These are phyloP conservation scores for Ichneumoninae sp. DNA, from an alignment of 2,888 invertebrate species.

Conservation along the genomic window DNA sequence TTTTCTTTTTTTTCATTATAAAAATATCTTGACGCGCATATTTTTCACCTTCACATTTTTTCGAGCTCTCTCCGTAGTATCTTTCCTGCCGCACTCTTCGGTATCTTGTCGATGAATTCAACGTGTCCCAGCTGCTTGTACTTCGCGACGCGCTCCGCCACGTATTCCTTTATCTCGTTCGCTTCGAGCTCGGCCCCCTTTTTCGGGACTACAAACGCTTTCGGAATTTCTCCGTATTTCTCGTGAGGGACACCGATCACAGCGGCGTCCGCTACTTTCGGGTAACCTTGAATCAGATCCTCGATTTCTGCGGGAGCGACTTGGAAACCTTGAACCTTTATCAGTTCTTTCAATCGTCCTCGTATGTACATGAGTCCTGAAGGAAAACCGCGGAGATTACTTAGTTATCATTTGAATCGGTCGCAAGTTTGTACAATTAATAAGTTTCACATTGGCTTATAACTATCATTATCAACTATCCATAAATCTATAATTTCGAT, in stretches of 20 bases:
- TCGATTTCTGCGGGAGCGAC: slow-evolving; percentile 95
- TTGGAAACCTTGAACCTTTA: slow-evolving; percentile 91
- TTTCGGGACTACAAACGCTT: slow-evolving; percentile 89
- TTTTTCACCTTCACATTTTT: slow-evolving; percentile 52
- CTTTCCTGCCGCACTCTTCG: slow-evolving; percentile 92
- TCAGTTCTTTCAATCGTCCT: slow-evolving; percentile 93
- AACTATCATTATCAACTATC: neutral
- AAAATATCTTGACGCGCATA: slow-evolving; percentile 44
- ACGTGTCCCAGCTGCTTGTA: slow-evolving; percentile 91
- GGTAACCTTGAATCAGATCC: slow-evolving; percentile 88
- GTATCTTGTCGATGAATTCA: slow-evolving; percentile 88
- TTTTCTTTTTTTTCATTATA: slow-evolving; percentile 74
- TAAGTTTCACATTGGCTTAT: neutral
- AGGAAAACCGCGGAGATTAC: neutral
- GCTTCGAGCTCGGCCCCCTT: slow-evolving; percentile 83
- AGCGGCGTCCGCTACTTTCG: slow-evolving; percentile 90
- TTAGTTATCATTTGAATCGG: slow-evolving; percentile 8
- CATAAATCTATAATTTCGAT: neutral
- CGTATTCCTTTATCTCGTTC: slow-evolving; percentile 87
- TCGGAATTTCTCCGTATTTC: slow-evolving; percentile 90
- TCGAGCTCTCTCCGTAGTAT: slow-evolving; percentile 88
- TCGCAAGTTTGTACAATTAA: neutral
- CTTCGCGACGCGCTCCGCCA: slow-evolving; percentile 88
- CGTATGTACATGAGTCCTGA: slow-evolving; percentile 87
- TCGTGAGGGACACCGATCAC: slow-evolving; percentile 91